Evolutionary conservation across 2,888 invertebrate genomes (phyloP).

Genomic region (Diplolepis rosae): DNA sequence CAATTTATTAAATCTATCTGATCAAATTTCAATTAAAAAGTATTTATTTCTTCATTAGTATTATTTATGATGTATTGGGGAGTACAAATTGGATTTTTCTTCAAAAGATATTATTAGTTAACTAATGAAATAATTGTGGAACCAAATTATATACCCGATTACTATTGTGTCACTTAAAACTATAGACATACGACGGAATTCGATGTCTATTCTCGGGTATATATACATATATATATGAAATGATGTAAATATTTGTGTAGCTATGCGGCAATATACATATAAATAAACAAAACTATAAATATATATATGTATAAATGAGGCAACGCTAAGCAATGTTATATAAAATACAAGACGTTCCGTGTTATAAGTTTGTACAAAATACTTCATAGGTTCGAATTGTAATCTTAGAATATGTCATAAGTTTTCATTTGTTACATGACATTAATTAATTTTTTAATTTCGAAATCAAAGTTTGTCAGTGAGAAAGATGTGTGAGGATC

Average conservation of each 20-base stretch:
- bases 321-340: slow-evolving; percentile 34
- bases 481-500: slow-evolving; percentile 3
- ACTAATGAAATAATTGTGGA: slow-evolving; percentile 10
- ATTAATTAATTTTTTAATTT: slow-evolving; percentile 2
- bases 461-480: background rate
- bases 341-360: slow-evolving; percentile 40
- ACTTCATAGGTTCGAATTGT: slow-evolving; percentile 35
- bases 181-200: background rate
- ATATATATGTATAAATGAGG: slow-evolving; percentile 28
- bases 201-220: slow-evolving; percentile 6
- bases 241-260: slow-evolving; percentile 30
- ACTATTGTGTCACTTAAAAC: slow-evolving; percentile 26
- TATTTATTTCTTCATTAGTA: background rate
- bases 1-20: background rate
- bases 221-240: slow-evolving; percentile 19
- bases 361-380: slow-evolving; percentile 54
- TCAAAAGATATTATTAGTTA: slow-evolving; percentile 16
- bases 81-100: background rate
- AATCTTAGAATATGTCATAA: slow-evolving; percentile 42
- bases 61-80: slow-evolving; percentile 3
- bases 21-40: background rate
- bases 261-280: slow-evolving; percentile 29
- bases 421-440: slow-evolving; percentile 35
- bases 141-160: slow-evolving; percentile 20
- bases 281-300: slow-evolving; percentile 31